Evolutionary conservation across 2,797 vertebrate genomes (phyloP).

Genomic region (Anguilla obscura): DNA sequence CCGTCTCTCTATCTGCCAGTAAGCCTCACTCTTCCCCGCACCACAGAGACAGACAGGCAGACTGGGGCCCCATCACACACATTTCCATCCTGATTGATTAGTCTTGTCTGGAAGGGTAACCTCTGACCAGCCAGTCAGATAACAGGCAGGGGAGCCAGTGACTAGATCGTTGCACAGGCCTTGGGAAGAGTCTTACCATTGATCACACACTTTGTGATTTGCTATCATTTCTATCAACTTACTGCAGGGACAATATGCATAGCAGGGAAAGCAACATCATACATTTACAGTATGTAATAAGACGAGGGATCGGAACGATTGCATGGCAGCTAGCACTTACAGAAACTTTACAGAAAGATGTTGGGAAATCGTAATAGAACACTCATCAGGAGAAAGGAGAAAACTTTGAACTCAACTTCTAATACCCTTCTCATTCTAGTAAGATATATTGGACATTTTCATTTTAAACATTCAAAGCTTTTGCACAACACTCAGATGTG

Average conservation of each 20-base stretch:
- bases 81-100: conserved; percentile 37
- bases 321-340: not conserved
- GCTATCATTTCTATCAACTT: conserved; percentile 15
- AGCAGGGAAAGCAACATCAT: not conserved
- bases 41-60: conserved; percentile 59
- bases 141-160: not conserved
- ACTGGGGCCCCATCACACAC: conserved; percentile 31
- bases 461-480: not conserved
- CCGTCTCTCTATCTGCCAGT: conserved; percentile 53
- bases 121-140: conserved; percentile 26
- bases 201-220: conserved; percentile 15
- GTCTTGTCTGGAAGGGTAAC: conserved; percentile 23
- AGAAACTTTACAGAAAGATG: conserved; percentile 2
- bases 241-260: not conserved
- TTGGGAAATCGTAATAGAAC: not conserved
- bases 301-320: not conserved
- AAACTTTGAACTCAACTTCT: not conserved
- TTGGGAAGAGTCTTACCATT: conserved; percentile 28
- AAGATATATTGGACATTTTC: not conserved
- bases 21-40: conserved; percentile 52
- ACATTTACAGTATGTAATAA: conserved; percentile 2
- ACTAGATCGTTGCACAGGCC: conserved; percentile 13
- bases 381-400: not conserved
- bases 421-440: not conserved
- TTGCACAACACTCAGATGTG: not conserved